These are phyloP conservation scores for Drosophila emarginata DNA, from an alignment of 2,888 invertebrate species.

Conservation along the genomic window DNA sequence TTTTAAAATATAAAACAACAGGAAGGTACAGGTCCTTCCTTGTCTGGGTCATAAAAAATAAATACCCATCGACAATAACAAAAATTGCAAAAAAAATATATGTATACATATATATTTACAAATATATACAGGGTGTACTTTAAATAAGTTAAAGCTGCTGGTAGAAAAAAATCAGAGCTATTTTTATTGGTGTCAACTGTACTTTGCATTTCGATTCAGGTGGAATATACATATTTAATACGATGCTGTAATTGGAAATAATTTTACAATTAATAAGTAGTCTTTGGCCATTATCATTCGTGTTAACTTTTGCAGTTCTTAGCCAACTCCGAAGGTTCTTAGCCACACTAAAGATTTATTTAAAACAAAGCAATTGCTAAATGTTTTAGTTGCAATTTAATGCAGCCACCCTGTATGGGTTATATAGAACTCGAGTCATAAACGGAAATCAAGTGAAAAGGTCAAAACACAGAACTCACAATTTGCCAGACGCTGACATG, in stretches of 20 bases:
- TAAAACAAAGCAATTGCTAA: no score
- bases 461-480: conserved; percentile 59
- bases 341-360: no score
- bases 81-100: conserved; percentile 9
- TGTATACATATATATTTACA: background rate
- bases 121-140: background rate
- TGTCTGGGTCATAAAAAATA: conserved; percentile 16
- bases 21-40: background rate
- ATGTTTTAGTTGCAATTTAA: background rate
- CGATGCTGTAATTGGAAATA: no score
- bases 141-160: no score
- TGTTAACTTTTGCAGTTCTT: no score
- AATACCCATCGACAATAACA: conserved; percentile 4
- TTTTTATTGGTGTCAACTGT: no score
- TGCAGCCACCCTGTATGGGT: background rate
- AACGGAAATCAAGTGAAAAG: conserved; percentile 74
- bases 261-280: no score
- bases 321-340: no score
- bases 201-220: no score
- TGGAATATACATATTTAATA: no score
- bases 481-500: conserved; percentile 52
- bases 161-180: no score
- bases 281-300: no score
- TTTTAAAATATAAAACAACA: conserved; percentile 6
- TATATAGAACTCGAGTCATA: conserved; percentile 46